phyloP scores from a whole-genome alignment of 2,888 invertebrate genomes.

The Colostygia pectinataria region DNA sequence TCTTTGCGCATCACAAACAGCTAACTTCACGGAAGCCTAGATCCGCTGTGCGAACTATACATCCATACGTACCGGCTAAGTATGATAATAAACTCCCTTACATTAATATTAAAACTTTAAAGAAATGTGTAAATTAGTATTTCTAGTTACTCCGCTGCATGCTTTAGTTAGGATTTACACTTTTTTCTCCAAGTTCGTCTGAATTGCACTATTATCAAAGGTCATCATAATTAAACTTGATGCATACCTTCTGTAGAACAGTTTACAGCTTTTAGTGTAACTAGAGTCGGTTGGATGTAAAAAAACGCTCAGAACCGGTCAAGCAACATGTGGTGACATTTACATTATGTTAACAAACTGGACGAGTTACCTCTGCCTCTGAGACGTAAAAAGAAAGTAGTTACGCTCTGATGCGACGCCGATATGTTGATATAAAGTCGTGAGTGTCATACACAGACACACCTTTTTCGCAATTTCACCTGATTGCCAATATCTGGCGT shows the following conservation, averaged over 20 bases:
- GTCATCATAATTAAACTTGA: slow-evolving; percentile 35
- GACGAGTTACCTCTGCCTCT: slow-evolving; percentile 57
- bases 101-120: slow-evolving; percentile 26
- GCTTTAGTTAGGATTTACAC: slow-evolving; percentile 10
- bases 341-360: slow-evolving; percentile 71
- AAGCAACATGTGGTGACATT: slow-evolving; percentile 71
- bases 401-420: slow-evolving; percentile 40
- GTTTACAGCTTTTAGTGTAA: slow-evolving; percentile 65
- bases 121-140: slow-evolving; percentile 27
- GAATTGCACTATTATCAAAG: slow-evolving; percentile 33
- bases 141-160: slow-evolving; percentile 16
- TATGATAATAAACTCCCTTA: slow-evolving; percentile 34
- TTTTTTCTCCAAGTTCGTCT: slow-evolving; percentile 19
- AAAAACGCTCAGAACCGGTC: slow-evolving; percentile 63
- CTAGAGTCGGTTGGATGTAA: slow-evolving; percentile 53
- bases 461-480: slow-evolving; percentile 31
- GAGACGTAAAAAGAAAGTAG: slow-evolving; percentile 69
- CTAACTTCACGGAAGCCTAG: too few species aligned
- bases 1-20: too few species aligned
- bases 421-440: slow-evolving; percentile 37
- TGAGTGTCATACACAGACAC: slow-evolving; percentile 22
- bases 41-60: slow-evolving; percentile 15
- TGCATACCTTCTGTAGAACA: slow-evolving; percentile 38
- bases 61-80: slow-evolving; percentile 26
- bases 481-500: slow-evolving; percentile 23